Percentiles rank a stretch among this genome's conserved stretches.
Conservation (phyloP, 2,113 vertebrate species). For the Zosterops lateralis region DNA sequence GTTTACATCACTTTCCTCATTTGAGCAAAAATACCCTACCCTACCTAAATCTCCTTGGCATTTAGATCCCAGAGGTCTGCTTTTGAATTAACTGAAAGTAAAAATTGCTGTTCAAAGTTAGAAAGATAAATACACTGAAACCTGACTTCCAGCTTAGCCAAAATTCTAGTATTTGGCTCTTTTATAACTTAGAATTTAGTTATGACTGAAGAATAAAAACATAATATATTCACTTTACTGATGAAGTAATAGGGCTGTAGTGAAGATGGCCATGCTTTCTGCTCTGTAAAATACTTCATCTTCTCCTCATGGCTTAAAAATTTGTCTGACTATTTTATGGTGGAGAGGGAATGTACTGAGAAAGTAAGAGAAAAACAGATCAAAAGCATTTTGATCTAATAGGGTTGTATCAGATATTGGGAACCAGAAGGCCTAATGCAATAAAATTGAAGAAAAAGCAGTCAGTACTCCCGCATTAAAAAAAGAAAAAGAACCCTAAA, state of each 20-base stretch:
- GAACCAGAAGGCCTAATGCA: neutral
- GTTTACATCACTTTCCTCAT: neutral
- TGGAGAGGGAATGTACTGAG: neutral
- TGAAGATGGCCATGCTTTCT: neutral
- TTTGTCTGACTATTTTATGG: neutral
- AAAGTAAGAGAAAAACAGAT: neutral
- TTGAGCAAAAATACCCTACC: neutral
- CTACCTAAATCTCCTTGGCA: neutral
- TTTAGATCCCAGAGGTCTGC: neutral
- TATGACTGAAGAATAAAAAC: neutral
- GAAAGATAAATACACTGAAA: neutral
- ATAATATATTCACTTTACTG: neutral
- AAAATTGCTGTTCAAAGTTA: neutral
- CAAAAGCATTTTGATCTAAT: neutral
- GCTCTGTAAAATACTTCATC: neutral
- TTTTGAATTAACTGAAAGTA: neutral
- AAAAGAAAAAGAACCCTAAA: neutral
- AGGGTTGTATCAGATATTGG: neutral
- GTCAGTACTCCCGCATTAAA: neutral
- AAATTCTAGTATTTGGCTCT: neutral
- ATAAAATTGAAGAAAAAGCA: neutral
- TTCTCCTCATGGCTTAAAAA: neutral
- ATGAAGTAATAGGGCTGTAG: neutral
- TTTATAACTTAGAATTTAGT: neutral
- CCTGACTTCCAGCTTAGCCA: neutral